A percentile compares a stretch with the other conserved stretches of the same genome.
These are phyloP conservation scores for Aurelia sp. DNA, from an alignment of 30 jellyfish, hydroid and myxozoan species.

Conservation along the genomic window DNA sequence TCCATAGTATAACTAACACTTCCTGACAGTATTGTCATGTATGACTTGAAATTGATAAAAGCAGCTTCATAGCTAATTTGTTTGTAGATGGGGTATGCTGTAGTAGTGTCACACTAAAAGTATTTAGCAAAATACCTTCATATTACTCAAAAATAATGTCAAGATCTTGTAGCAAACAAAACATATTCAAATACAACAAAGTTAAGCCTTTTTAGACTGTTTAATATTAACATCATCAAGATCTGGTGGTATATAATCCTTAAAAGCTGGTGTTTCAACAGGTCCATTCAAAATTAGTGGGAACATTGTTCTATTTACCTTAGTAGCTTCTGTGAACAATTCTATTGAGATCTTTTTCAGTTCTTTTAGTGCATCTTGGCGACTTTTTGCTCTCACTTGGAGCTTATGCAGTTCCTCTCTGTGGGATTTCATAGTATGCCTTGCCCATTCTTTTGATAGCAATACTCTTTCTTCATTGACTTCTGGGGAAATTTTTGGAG, in stretches of 20 bases:
- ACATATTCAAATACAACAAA: too few relatives aligned
- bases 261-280: constrained; percentile 84
- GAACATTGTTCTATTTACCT: constrained; percentile 67
- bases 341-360: constrained; percentile 77
- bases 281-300: constrained; percentile 93
- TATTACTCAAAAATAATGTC: too few relatives aligned
- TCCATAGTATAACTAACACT: too few relatives aligned
- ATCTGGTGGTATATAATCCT: constrained; percentile 90
- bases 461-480: constrained; percentile 71
- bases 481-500: constrained; percentile 40
- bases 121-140: too few relatives aligned
- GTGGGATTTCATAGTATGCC: constrained; percentile 75
- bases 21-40: too few relatives aligned
- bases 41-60: too few relatives aligned
- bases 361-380: constrained; percentile 87
- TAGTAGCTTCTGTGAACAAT: constrained; percentile 78
- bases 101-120: too few relatives aligned
- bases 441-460: constrained; percentile 89
- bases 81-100: too few relatives aligned
- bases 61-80: too few relatives aligned
- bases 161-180: too few relatives aligned
- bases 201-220: constrained; percentile 22
- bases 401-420: constrained; percentile 55
- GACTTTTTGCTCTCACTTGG: constrained; percentile 74
- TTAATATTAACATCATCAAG: constrained; percentile 66